A percentile compares a stretch with the other conserved stretches of the same genome.
phyloP scores from a whole-genome alignment of 2,888 invertebrate genomes.

The Elegia similella region DNA sequence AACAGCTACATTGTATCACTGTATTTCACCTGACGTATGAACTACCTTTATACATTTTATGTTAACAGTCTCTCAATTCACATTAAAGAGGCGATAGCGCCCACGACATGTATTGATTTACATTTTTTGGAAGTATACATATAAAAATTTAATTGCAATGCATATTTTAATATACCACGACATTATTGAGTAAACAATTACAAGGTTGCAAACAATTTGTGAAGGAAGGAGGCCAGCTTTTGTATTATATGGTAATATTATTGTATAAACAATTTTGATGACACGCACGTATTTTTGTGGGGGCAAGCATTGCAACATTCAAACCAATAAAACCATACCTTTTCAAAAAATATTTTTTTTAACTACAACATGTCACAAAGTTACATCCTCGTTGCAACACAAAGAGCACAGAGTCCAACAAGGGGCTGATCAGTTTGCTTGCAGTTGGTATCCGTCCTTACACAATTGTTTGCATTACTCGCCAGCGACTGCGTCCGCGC shows the following conservation, averaged over 20 bases:
- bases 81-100: slow-evolving; percentile 23
- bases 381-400: slow-evolving; percentile 63
- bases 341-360: slow-evolving; percentile 72
- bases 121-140: slow-evolving; percentile 9
- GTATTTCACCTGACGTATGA: slow-evolving; percentile 31
- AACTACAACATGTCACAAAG: slow-evolving; percentile 79
- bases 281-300: slow-evolving; percentile 52
- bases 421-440: slow-evolving; percentile 56
- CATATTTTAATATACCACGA: slow-evolving; percentile 21
- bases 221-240: slow-evolving; percentile 89
- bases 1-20: not conserved
- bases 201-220: slow-evolving; percentile 93
- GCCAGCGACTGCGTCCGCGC: slow-evolving; percentile 38
- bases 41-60: slow-evolving; percentile 22
- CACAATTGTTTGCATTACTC: slow-evolving; percentile 81
- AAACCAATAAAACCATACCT: slow-evolving; percentile 80
- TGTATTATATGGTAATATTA: slow-evolving; percentile 50
- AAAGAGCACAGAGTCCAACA: slow-evolving; percentile 50
- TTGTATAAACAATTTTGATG: slow-evolving; percentile 50
- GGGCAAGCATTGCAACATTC: slow-evolving; percentile 75
- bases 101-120: slow-evolving; percentile 28
- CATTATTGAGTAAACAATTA: slow-evolving; percentile 36
- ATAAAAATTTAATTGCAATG: not conserved
- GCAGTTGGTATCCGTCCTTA: slow-evolving; percentile 79
- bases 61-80: slow-evolving; percentile 25